These are phyloP conservation scores for Dolichallabes microphthalmus DNA, from an alignment of 2,113 vertebrate genomes.

Conservation along the genomic window DNA sequence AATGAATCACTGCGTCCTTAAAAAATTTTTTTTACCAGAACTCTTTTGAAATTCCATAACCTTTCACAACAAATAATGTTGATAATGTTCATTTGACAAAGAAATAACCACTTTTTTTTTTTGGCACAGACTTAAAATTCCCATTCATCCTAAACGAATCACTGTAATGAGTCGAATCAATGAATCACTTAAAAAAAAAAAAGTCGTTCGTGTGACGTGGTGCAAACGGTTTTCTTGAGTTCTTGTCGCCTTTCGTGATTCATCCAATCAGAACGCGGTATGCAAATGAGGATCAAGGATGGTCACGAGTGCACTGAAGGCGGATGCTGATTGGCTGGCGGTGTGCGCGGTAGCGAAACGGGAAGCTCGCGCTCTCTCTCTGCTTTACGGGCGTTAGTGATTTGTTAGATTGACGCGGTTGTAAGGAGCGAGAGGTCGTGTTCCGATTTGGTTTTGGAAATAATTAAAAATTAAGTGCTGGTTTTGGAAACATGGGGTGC, in stretches of 20 bases:
- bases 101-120: too few relatives aligned
- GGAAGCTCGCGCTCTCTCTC: slow-evolving; percentile 63
- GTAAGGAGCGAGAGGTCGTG: too few relatives aligned
- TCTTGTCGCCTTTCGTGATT: background rate
- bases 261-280: background rate
- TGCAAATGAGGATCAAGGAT: background rate
- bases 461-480: background rate
- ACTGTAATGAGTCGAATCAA: background rate
- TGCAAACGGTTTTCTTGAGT: background rate
- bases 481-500: slow-evolving; percentile 70
- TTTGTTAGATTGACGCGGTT: slow-evolving; percentile 2
- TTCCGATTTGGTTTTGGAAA: too few relatives aligned
- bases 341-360: slow-evolving; percentile 60
- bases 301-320: background rate
- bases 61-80: too few relatives aligned
- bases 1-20: too few relatives aligned
- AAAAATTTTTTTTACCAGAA: too few relatives aligned
- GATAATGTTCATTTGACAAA: too few relatives aligned
- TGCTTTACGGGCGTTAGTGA: slow-evolving; percentile 38
- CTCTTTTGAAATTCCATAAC: too few relatives aligned
- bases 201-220: background rate
- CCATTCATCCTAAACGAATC: background rate
- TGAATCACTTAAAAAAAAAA: background rate
- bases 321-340: slow-evolving; percentile 62
- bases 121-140: background rate